Conservation (phyloP, 2,113 vertebrate genomes). For the Microcebus lehilahytsara region DNA sequence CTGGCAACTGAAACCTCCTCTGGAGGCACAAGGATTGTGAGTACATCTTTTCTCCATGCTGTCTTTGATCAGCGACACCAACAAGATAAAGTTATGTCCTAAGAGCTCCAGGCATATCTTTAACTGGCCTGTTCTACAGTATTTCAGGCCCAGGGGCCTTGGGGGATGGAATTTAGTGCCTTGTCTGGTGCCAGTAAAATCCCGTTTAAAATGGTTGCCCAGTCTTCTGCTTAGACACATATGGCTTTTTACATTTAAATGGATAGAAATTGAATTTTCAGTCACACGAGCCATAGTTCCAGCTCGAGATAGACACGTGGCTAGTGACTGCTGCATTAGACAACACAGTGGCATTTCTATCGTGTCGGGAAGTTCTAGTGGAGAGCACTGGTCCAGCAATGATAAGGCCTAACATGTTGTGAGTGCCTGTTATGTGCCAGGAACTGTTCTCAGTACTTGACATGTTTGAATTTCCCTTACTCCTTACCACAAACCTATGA, state of each 20-base stretch:
- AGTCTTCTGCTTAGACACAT: neutral
- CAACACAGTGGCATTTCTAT: neutral
- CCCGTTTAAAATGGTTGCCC: neutral
- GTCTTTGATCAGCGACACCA: neutral
- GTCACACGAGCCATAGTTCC: neutral
- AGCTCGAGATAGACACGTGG: neutral
- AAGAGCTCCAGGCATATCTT: neutral
- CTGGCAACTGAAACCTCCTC: neutral
- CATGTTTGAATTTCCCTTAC: neutral
- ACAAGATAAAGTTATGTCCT: neutral
- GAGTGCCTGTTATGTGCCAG: neutral
- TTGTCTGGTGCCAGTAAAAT: neutral
- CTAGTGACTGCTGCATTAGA: neutral
- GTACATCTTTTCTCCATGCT: neutral
- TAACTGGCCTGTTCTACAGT: neutral
- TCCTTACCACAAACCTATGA: neutral
- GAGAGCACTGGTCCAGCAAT: neutral
- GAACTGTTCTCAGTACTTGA: neutral
- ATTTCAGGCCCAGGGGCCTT: neutral
- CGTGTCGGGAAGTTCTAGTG: neutral
- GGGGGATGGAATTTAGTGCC: neutral
- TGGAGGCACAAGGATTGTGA: neutral
- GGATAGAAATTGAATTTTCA: constrained; percentile 21
- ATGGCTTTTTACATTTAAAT: neutral
- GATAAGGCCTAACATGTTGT: neutral